Base-by-base conservation (phyloP, 2,888 invertebrate genomes). In the Panzeria rudis region DNA sequence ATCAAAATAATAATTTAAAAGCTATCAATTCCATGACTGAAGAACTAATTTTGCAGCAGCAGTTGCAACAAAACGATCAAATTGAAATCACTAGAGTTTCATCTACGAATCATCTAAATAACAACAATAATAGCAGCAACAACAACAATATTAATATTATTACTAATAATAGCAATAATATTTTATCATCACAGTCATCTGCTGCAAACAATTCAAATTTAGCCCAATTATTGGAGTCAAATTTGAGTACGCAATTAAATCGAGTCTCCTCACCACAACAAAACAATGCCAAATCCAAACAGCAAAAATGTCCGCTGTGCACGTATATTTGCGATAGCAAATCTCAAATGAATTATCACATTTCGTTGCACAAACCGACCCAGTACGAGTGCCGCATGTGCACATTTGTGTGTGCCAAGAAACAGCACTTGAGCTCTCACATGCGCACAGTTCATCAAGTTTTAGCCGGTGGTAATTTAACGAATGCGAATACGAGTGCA, bases 321-420 rank as follows among this genome's bases (percentile, higher is more conserved):
- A 97, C 97, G 0, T 97, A 97, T 90, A 96, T 96, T 87, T 96
- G 96, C 50, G 97, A 97, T 90, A 96, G 96, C 91, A 97, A 96
- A 91, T 96, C 96, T 32, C 97, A 97, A 91, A 97, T 95, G 92
- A 94, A 96, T 90, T 97, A 97, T 90, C 97, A 97, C 90, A 96
- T 96, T 89, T 97, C 97, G 89, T 96, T 97, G 90, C 98, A 98
- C 90, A 92, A 92, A 41, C 91, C 92, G 41, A 91, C 92, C 8
- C 91, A 92, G 59, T 92, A 96, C 92, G 96, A 96, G 91, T 98
- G 98, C 90, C 94, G 94, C 25, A 94, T 95, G 88, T 98, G 97
- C 91, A 95, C 95, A 87, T 97, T 97, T 90, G 96, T 96, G 89
- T 97, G 97, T 9, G 96, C 95, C 76, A 96, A 96, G 90, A 93